Conservation (phyloP, 92 coral and sea anemone genomes). For the Epizoanthus rinbou region DNA sequence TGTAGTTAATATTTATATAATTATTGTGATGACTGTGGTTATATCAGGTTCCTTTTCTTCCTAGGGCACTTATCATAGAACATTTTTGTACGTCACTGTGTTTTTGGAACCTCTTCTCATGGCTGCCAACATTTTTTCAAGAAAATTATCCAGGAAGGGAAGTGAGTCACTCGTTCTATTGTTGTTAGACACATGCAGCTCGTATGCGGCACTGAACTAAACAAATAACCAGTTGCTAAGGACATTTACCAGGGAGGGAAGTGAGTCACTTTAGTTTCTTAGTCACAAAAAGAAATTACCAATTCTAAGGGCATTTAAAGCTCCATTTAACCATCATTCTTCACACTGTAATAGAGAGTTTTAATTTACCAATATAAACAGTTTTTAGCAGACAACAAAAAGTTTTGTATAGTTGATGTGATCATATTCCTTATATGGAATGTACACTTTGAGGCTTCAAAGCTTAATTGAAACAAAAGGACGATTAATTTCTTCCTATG, state of each 20-base stretch:
- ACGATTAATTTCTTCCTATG: neutral
- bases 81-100: conserved; percentile 88
- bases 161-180: conserved; percentile 47
- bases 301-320: neutral
- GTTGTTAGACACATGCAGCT: neutral
- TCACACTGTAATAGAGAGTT: neutral
- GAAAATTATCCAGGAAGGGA: conserved; percentile 91
- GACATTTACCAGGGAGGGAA: neutral
- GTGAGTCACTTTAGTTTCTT: too few relatives aligned
- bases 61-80: conserved; percentile 84
- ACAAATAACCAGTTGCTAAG: neutral
- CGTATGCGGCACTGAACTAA: neutral
- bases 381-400: too few relatives aligned
- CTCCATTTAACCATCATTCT: neutral
- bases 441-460: too few relatives aligned
- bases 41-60: conserved; percentile 2
- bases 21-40: neutral
- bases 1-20: too few relatives aligned
- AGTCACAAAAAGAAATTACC: neutral
- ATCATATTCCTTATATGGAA: too few relatives aligned
- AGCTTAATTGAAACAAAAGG: too few relatives aligned
- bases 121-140: conserved; percentile 97
- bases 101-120: conserved; percentile 94
- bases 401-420: too few relatives aligned
- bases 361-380: too few relatives aligned